A percentile compares a stretch with the other conserved stretches of the same genome.
phyloP scores from a whole-genome alignment of 2,113 vertebrate genomes.

The Parus major region DNA sequence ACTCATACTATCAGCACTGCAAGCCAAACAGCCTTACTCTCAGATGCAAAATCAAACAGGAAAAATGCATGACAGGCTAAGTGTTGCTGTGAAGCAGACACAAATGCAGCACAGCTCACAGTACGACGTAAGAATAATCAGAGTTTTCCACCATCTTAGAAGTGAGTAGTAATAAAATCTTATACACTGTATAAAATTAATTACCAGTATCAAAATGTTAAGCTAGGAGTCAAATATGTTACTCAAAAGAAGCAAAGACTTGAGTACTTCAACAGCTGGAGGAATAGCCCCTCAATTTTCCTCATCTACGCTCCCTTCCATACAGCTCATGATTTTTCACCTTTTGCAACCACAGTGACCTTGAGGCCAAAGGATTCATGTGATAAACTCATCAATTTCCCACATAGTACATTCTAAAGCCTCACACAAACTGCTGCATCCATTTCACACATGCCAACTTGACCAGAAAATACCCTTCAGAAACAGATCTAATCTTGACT shows the following conservation, averaged over 20 bases:
- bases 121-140: not conserved
- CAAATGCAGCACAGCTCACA: not conserved
- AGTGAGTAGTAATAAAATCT: not conserved
- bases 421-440: not conserved
- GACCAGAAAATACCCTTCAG: not conserved
- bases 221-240: not conserved
- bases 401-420: not conserved
- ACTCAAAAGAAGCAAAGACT: not conserved
- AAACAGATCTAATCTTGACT: not conserved
- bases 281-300: not conserved
- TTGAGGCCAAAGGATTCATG: not conserved
- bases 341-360: not conserved
- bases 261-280: not conserved
- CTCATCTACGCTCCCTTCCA: rapidly evolving
- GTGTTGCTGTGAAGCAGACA: not conserved
- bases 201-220: not conserved
- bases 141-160: not conserved
- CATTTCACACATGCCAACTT: not conserved
- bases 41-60: not conserved
- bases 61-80: not conserved
- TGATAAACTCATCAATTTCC: not conserved
- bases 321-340: not conserved
- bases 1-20: not conserved
- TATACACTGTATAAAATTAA: not conserved
- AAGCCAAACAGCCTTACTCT: not conserved